Percentiles rank a stretch among this genome's conserved stretches.
Evolutionary conservation across 2,797 vertebrate species (phyloP).

Genomic region (Sorex maritimensis): DNA sequence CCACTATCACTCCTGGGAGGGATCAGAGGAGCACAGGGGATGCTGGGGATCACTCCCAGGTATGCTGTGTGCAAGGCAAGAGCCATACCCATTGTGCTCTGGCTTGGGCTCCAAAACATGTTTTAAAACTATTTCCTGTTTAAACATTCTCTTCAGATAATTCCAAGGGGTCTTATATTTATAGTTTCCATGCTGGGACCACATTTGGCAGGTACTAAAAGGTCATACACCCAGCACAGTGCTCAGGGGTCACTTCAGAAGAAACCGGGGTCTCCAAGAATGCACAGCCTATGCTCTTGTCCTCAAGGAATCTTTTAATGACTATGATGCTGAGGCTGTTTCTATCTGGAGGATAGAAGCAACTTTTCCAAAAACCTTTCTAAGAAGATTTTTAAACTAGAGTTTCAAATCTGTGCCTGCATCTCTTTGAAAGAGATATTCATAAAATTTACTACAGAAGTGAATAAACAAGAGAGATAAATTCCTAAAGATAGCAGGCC

Average conservation of each 20-base stretch:
- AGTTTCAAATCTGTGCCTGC: conserved; percentile 14
- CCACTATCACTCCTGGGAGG: no score
- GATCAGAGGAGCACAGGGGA: no score
- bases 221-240: no score
- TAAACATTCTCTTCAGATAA: conserved; percentile 27
- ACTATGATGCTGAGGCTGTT: conserved; percentile 1
- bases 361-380: conserved; percentile 43
- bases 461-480: not conserved
- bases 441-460: conserved; percentile 19
- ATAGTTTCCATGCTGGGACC: no score
- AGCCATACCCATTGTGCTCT: no score
- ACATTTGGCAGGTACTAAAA: no score
- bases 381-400: conserved; percentile 21
- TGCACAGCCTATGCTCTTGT: no score
- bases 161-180: not conserved
- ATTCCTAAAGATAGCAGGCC: conserved; percentile 31
- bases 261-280: no score
- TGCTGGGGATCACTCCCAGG: no score
- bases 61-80: no score
- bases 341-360: conserved; percentile 34
- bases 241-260: no score
- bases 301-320: conserved; percentile 28
- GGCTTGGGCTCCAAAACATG: no score
- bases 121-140: conserved; percentile 41
- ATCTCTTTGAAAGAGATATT: not conserved